Conservation (phyloP, 2,797 vertebrate genomes). For the Scleropages formosus region DNA sequence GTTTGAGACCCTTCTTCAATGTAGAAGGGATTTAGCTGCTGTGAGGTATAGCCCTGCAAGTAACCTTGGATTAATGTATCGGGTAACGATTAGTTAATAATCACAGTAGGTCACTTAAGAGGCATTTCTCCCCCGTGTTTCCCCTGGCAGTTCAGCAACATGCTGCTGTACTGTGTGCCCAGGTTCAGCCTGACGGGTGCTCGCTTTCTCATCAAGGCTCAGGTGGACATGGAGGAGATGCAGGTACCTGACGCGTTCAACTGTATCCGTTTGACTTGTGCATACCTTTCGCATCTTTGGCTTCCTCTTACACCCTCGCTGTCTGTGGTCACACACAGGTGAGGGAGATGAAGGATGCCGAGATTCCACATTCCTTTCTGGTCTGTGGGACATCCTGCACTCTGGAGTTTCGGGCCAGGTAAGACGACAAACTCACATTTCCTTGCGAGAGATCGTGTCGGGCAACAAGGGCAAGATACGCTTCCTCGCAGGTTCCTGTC, state of each 20-base stretch:
- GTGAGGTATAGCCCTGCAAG: not conserved
- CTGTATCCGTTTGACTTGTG: not conserved
- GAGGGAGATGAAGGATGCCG: conserved; percentile 68
- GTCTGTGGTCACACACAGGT: not conserved
- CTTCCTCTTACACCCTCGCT: not conserved
- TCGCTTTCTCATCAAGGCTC: conserved; percentile 83
- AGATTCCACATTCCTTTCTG: conserved; percentile 71
- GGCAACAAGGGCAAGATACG: no score
- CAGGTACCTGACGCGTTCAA: conserved; percentile 67
- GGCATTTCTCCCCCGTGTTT: not conserved
- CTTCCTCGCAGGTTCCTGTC: no score
- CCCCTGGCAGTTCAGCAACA: conserved; percentile 79
- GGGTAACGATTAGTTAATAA: no score
- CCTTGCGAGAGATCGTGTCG: no score
- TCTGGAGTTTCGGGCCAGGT: conserved; percentile 86
- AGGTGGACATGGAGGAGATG: conserved; percentile 88
- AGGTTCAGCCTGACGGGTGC: conserved; percentile 87
- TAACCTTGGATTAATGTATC: not conserved
- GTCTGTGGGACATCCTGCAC: conserved; percentile 86
- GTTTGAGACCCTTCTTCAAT: no score
- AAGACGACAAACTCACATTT: conserved; percentile 17
- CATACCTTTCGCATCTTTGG: not conserved
- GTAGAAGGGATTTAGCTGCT: no score
- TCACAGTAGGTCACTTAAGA: no score
- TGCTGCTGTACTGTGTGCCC: conserved; percentile 86